Evolutionary conservation across 2,888 invertebrate genomes (phyloP), one percentile per base, ranked within the genome.

Genomic region (Sturmia bella): DNA sequence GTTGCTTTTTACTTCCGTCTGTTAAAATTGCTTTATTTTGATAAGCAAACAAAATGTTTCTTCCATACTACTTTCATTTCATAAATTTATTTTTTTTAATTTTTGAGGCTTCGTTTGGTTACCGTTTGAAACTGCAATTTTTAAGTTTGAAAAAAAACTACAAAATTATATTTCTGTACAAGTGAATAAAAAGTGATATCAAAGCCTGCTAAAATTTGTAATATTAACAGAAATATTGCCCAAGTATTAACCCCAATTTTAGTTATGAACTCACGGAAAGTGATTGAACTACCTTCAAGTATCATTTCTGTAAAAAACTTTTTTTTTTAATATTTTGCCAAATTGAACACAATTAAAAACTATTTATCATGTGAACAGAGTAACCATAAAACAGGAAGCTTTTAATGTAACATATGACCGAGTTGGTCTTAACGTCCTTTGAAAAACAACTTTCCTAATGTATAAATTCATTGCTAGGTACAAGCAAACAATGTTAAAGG

Each of bases 271-370:
- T 27, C 32, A 3, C 24, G 5, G 12, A 50, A 50, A 13, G 4
- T 6, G 52, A 21, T 24, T 75, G 57, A 66, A 66, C 37, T 74
- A 43, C 68, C 57, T 75, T 61, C n/a, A 76, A 76, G 54, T 48
- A 68, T 11, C 54, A 15, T 69, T 61, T 48, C 61, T 54, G 52
- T 37, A 68, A 41, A 39, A 24, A 54, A 70, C 52, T 43, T 37
- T 43, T 27, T n/a, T 54, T 76, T 5, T 68, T 68, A 63, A 76
- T 50, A 37, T 72, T 75, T 59, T 61, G 66, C 15, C 50, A 74
- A 80, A 75, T 73, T 72, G 24, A 81, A 76, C 39, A 56, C 68
- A 76, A 73, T 72, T 68, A 72, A 76, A 76, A 76, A 76, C 56
- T 63, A 72, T 80, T 76, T 80, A 61, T 80, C 64, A 80, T 64